Percentiles rank a stretch among this genome's conserved stretches.
Evolutionary conservation across 2,113 vertebrate genomes (phyloP).

Genomic region (Erythrolamprus reginae): DNA sequence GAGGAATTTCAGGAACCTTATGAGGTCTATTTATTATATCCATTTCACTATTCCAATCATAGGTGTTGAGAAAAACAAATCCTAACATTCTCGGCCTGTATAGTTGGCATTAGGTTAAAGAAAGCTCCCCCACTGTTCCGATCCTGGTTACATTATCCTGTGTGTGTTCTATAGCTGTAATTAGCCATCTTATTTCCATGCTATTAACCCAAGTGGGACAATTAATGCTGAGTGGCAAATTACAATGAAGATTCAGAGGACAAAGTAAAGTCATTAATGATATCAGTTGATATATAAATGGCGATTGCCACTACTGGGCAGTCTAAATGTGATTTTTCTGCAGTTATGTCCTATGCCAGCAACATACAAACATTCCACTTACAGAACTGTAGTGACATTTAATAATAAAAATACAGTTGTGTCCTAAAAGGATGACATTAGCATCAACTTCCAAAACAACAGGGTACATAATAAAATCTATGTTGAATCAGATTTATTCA

Average conservation of each 20-base stretch:
- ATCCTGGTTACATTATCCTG: background rate
- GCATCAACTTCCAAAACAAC: background rate
- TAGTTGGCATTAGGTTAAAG: background rate
- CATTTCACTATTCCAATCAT: background rate
- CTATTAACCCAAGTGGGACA: background rate
- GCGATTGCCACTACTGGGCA: background rate
- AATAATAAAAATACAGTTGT: background rate
- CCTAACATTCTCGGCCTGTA: background rate
- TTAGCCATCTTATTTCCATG: background rate
- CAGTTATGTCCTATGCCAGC: background rate
- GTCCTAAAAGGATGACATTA: background rate
- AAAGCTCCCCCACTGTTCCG: background rate
- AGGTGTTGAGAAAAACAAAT: background rate
- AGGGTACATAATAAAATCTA: background rate
- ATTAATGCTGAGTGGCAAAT: constrained; percentile 19
- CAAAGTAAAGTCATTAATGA: constrained; percentile 17
- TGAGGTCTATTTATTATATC: background rate
- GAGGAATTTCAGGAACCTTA: background rate
- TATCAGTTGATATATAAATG: background rate
- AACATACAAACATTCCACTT: background rate
- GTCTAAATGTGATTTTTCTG: background rate
- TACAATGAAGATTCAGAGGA: constrained; percentile 10
- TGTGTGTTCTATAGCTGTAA: background rate
- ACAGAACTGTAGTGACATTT: background rate
- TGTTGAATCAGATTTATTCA: background rate